Evolutionary conservation across 1,140 invertebrate genomes (phyloP).

Genomic region (Gryon sp.): DNA sequence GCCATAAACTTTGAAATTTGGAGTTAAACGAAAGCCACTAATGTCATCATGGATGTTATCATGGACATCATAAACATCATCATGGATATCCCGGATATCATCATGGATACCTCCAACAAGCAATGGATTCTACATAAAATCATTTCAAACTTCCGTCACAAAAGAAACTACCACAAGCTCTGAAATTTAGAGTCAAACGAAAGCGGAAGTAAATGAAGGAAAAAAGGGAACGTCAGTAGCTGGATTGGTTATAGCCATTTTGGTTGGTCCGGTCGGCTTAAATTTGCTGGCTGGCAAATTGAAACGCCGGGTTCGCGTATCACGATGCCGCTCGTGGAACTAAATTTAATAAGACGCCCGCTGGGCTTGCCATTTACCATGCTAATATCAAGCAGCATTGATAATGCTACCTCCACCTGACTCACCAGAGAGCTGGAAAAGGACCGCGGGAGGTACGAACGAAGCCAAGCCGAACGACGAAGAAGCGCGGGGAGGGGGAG

Average conservation of each 20-base stretch:
- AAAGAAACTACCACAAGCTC: no score
- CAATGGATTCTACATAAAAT: no score
- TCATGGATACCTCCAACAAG: no score
- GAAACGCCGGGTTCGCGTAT: conserved; percentile 67
- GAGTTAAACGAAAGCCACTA: no score
- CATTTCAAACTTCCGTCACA: neutral
- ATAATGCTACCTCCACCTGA: conserved; percentile 71
- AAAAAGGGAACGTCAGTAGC: conserved; percentile 53
- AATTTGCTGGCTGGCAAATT: conserved; percentile 72
- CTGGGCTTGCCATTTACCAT: conserved; percentile 75
- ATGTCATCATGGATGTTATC: no score
- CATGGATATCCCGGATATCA: no score
- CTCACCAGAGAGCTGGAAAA: conserved; percentile 59
- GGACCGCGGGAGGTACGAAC: conserved; percentile 52
- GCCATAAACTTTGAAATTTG: no score
- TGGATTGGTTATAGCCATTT: conserved; percentile 42
- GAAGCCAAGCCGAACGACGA: no score
- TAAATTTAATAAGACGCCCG: conserved; percentile 77
- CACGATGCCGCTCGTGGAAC: conserved; percentile 72
- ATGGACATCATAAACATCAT: no score
- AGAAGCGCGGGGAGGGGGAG: neutral
- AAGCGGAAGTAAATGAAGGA: conserved; percentile 40
- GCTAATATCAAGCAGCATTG: conserved; percentile 73
- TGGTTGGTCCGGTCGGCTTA: conserved; percentile 57
- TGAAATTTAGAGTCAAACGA: conserved; percentile 23